Conservation (phyloP, 2,888 invertebrate genomes). For the Rhodophaea formosa region DNA sequence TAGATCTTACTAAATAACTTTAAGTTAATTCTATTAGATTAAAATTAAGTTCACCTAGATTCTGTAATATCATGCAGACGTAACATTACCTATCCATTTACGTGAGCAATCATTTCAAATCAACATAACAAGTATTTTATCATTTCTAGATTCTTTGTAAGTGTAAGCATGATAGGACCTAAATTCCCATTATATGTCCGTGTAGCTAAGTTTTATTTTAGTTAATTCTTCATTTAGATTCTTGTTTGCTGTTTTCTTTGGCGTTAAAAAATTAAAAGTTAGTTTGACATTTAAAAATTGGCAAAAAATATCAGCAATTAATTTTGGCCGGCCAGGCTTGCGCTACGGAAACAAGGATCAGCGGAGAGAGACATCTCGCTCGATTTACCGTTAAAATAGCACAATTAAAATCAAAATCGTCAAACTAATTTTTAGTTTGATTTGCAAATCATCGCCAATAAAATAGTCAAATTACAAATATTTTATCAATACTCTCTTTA, state of each 20-base stretch:
- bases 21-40: not conserved
- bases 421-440: not conserved
- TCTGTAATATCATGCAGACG: not conserved
- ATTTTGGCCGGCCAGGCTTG: no score
- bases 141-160: not conserved
- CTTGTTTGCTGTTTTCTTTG: not conserved
- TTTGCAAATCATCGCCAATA: not conserved
- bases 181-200: constrained; percentile 7
- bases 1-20: constrained; percentile 20
- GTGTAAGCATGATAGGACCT: constrained; percentile 26
- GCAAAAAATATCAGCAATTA: no score
- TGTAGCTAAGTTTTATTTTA: constrained; percentile 6
- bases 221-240: not conserved
- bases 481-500: not conserved
- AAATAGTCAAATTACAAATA: not conserved
- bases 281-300: not conserved
- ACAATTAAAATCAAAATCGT: no score
- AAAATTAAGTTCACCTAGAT: not conserved
- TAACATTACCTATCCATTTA: not conserved
- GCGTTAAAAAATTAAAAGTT: not conserved
- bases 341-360: no score
- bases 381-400: no score
- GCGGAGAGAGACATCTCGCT: no score
- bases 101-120: not conserved
- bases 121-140: not conserved